These are phyloP conservation scores for Dasypogon diadema DNA, from an alignment of 2,888 invertebrate species.

Conservation along the genomic window DNA sequence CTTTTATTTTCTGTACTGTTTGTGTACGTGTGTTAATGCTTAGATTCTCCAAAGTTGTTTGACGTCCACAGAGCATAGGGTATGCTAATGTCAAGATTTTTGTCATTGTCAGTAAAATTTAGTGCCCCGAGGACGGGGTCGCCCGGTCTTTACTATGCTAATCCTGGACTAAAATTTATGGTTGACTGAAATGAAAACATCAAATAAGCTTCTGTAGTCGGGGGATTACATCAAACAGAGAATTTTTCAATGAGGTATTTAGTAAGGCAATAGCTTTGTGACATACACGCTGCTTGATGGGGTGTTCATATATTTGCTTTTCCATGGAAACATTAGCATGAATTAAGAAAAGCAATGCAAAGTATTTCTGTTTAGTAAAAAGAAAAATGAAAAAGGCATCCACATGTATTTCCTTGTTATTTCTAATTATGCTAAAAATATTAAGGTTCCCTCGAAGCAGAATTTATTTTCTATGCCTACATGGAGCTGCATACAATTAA, in stretches of 20 bases:
- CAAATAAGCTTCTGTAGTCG: conserved; percentile 41
- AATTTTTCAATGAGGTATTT: conserved; percentile 33
- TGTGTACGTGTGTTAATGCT: neutral
- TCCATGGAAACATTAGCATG: no score
- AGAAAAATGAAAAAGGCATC: no score
- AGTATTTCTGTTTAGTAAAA: no score
- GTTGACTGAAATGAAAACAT: conserved; percentile 47
- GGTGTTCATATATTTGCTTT: no score
- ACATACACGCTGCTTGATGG: neutral
- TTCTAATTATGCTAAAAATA: no score
- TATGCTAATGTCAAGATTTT: conserved; percentile 50
- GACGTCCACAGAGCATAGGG: neutral
- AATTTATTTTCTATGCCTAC: no score
- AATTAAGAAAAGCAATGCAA: no score
- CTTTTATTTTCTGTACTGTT: conserved; percentile 3
- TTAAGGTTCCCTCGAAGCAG: no score
- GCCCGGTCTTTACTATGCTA: conserved; percentile 29
- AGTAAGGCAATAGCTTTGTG: neutral
- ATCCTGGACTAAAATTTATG: conserved; percentile 41
- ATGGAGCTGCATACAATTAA: no score
- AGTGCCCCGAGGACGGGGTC: conserved; percentile 24
- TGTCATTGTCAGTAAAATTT: conserved; percentile 46
- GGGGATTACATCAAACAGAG: conserved; percentile 29
- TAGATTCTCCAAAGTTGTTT: conserved; percentile 8
- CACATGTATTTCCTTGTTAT: neutral